Evolutionary conservation across 2,113 vertebrate species (phyloP).

Genomic region (Brachyhypopomus gauderio): DNA sequence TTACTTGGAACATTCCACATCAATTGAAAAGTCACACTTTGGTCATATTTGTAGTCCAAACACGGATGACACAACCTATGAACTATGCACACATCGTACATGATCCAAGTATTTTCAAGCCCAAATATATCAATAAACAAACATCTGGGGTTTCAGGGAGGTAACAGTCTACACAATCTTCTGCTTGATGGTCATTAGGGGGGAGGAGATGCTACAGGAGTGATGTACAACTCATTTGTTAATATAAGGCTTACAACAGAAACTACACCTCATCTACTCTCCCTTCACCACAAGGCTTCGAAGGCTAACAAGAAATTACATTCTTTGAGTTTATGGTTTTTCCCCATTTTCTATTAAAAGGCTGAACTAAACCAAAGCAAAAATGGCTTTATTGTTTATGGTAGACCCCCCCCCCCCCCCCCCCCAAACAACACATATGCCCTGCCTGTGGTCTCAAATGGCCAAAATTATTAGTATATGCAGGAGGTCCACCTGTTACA

Average conservation of each 20-base stretch:
- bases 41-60: slow-evolving; percentile 46
- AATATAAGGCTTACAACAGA: slow-evolving; percentile 73
- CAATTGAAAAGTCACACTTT: slow-evolving; percentile 30
- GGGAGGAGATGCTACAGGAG: slow-evolving; percentile 39
- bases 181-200: slow-evolving; percentile 46
- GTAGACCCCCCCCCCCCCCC: not conserved
- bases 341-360: slow-evolving; percentile 23
- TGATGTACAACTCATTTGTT: slow-evolving; percentile 63
- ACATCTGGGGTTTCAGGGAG: not conserved
- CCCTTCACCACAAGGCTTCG: slow-evolving; percentile 59
- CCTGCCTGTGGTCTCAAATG: slow-evolving; percentile 38
- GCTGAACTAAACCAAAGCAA: slow-evolving; percentile 38
- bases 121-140: slow-evolving; percentile 4
- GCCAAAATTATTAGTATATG: slow-evolving; percentile 62
- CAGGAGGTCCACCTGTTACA: slow-evolving; percentile 72
- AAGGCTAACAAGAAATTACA: slow-evolving; percentile 76
- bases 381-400: slow-evolving; percentile 48
- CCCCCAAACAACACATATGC: not conserved
- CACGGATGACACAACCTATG: slow-evolving; percentile 19
- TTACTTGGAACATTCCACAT: slow-evolving; percentile 11
- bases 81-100: slow-evolving; percentile 16
- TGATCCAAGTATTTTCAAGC: not conserved
- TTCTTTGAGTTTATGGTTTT: slow-evolving; percentile 63
- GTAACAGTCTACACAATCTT: slow-evolving; percentile 61
- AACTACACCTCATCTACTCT: slow-evolving; percentile 57